These are phyloP conservation scores for Drosophila arizonae DNA, from an alignment of 1,140 invertebrate genomes.

Conservation along the genomic window DNA sequence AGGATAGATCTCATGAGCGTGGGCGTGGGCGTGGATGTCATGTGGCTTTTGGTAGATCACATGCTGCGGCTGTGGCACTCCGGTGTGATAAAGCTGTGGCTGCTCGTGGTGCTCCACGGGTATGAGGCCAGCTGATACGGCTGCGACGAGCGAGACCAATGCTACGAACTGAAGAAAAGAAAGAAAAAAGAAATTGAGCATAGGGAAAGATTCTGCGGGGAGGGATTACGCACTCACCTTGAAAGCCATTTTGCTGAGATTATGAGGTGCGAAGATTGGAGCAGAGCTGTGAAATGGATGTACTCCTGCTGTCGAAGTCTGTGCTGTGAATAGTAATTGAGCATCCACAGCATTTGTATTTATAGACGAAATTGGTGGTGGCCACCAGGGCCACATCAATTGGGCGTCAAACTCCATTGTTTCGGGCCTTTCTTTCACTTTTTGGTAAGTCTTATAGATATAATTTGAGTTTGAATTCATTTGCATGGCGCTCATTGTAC, in stretches of 20 bases:
- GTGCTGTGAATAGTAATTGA: slow-evolving; percentile 80
- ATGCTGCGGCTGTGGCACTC: slow-evolving; percentile 56
- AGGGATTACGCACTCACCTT: slow-evolving; percentile 61
- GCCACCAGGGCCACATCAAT: slow-evolving; percentile 29
- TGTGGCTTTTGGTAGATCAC: slow-evolving; percentile 66
- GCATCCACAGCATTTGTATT: slow-evolving; percentile 69
- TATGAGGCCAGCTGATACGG: slow-evolving; percentile 65
- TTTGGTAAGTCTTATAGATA: slow-evolving; percentile 59
- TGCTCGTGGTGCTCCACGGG: slow-evolving; percentile 66
- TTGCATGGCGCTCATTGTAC: slow-evolving; percentile 59
- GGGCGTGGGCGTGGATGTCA: slow-evolving; percentile 64
- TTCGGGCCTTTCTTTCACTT: slow-evolving; percentile 74
- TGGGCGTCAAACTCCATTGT: slow-evolving; percentile 43
- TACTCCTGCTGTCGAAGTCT: slow-evolving; percentile 68
- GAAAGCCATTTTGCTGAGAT: slow-evolving; percentile 72
- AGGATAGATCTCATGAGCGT: slow-evolving; percentile 74
- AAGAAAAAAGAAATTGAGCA: not conserved
- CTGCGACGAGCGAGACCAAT: slow-evolving; percentile 56
- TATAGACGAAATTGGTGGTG: slow-evolving; percentile 64
- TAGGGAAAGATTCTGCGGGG: not conserved
- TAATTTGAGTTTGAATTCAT: slow-evolving; percentile 67
- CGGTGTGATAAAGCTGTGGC: slow-evolving; percentile 48
- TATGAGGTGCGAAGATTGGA: slow-evolving; percentile 35
- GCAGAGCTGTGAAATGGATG: slow-evolving; percentile 38
- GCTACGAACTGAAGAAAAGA: slow-evolving; percentile 44